Conservation (phyloP, 2,888 invertebrate genomes). For the Mesorhabditis belari region DNA sequence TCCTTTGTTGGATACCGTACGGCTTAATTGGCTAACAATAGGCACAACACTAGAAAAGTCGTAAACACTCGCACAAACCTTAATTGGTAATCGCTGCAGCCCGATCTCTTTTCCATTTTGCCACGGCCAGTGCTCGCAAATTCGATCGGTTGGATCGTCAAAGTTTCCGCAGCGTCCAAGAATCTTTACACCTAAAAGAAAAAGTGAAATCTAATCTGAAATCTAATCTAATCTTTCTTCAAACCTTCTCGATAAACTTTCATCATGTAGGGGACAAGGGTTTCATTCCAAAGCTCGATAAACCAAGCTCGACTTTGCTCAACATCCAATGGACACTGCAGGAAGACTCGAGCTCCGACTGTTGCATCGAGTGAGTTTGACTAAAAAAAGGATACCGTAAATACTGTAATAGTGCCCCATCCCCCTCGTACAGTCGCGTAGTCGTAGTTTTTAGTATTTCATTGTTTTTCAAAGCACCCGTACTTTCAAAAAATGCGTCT, state of each 20-base stretch:
- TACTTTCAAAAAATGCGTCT: too few relatives aligned
- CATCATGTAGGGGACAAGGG: slow-evolving; percentile 85
- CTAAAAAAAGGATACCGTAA: slow-evolving; percentile 11
- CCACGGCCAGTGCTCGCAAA: slow-evolving; percentile 90
- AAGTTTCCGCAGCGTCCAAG: slow-evolving; percentile 69
- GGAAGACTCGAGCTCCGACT: slow-evolving; percentile 70
- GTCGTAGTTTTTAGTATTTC: too few relatives aligned
- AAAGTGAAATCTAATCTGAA: too few relatives aligned
- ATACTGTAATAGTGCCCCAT: background rate
- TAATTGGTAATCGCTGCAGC: slow-evolving; percentile 20
- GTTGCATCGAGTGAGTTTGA: slow-evolving; percentile 89
- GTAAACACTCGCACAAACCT: too few relatives aligned
- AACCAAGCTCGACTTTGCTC: slow-evolving; percentile 82
- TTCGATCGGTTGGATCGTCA: slow-evolving; percentile 86
- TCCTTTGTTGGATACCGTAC: too few relatives aligned
- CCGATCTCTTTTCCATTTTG: slow-evolving; percentile 40
- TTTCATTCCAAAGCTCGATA: slow-evolving; percentile 95
- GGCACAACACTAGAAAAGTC: too few relatives aligned
- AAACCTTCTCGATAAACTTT: slow-evolving; percentile 74
- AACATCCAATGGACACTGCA: slow-evolving; percentile 64
- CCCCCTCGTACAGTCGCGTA: slow-evolving; percentile 15
- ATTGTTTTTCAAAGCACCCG: too few relatives aligned
- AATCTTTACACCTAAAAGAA: slow-evolving; percentile 64
- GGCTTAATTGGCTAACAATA: too few relatives aligned
- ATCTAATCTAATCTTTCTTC: too few relatives aligned